Evolutionary conservation across 2,888 invertebrate genomes (phyloP).

Genomic region (Scaptomyza flava): DNA sequence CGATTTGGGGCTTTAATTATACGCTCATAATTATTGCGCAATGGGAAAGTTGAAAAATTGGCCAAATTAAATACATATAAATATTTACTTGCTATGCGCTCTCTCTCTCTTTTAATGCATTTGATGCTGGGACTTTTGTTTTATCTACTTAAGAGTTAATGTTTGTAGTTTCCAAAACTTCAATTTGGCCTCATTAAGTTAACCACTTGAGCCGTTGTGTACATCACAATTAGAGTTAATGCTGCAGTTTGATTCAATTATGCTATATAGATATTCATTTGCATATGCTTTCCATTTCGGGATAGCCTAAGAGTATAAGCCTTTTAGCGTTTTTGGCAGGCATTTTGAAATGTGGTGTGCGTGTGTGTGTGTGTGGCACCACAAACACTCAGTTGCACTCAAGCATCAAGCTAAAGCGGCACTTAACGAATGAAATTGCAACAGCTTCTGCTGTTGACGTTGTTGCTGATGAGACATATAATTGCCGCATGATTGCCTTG

Average conservation of each 20-base stretch:
- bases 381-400: slow-evolving; percentile 44
- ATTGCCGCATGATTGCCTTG: slow-evolving; percentile 39
- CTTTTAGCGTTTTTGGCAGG: not conserved
- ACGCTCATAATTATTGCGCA: not conserved
- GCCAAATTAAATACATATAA: not conserved
- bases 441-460: slow-evolving; percentile 8
- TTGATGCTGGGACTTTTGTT: too few species aligned
- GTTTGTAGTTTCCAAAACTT: not conserved
- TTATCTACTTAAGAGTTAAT: not conserved
- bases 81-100: not conserved
- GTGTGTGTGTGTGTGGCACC: slow-evolving; percentile 7
- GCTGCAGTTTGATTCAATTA: slow-evolving; percentile 16
- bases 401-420: slow-evolving; percentile 28
- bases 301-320: not conserved
- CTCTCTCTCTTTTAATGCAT: not conserved
- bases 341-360: not conserved
- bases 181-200: not conserved
- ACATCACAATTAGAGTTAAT: too few species aligned
- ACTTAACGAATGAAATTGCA: slow-evolving; percentile 25
- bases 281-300: not conserved
- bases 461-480: slow-evolving; percentile 33
- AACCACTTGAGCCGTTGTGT: not conserved
- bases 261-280: not conserved
- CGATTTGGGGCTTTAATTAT: slow-evolving; percentile 49
- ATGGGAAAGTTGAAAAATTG: slow-evolving; percentile 20